Evolutionary conservation across 2,113 vertebrate species (phyloP).

Genomic region (Himantopus leucocephalus): DNA sequence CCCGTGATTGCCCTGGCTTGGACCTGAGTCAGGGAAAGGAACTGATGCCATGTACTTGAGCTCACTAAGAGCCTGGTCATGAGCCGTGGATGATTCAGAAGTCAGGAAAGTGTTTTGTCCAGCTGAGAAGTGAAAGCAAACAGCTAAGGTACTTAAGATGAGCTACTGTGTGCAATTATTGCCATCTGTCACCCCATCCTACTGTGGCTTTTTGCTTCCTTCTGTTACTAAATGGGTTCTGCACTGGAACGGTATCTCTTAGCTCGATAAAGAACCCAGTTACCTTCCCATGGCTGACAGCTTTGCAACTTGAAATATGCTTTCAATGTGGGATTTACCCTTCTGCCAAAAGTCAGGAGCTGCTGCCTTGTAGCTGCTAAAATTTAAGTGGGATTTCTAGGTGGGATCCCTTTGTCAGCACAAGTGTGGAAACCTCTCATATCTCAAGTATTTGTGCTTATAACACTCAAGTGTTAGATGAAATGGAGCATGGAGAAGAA

Average conservation of each 20-base stretch:
- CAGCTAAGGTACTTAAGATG: conserved; percentile 29
- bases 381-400: conserved; percentile 42
- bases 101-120: not conserved
- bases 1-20: not conserved
- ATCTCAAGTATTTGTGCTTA: conserved; percentile 16
- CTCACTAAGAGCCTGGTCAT: not conserved
- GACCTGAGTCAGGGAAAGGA: not conserved
- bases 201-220: conserved; percentile 14
- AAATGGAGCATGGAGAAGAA: not conserved
- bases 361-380: not conserved
- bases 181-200: conserved; percentile 2
- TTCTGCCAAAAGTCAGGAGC: conserved; percentile 2
- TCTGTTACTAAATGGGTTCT: not conserved
- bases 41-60: not conserved
- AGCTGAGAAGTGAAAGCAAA: conserved; percentile 30
- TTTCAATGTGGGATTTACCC: not conserved
- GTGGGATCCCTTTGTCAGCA: not conserved
- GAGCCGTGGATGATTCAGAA: not conserved
- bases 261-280: not conserved
- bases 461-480: conserved; percentile 13
- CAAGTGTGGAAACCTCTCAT: conserved; percentile 3
- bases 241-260: not conserved
- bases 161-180: not conserved
- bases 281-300: not conserved
- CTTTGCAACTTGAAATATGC: not conserved